Conservation (phyloP, 2,888 invertebrate species). For the Trachelus iudaicus region DNA sequence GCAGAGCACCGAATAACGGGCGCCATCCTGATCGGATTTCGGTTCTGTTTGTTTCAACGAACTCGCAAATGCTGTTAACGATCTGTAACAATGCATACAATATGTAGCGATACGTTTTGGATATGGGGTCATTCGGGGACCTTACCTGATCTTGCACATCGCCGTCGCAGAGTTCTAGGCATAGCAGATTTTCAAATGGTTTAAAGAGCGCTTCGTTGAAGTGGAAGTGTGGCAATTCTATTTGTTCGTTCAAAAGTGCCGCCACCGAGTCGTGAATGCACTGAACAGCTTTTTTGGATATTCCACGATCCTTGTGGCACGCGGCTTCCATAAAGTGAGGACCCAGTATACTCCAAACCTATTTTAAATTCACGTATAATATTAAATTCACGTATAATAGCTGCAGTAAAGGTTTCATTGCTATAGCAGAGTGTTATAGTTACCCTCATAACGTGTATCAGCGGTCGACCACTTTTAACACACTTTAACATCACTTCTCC, state of each 20-base stretch:
- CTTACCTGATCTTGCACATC: slow-evolving; percentile 81
- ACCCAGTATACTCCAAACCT: slow-evolving; percentile 89
- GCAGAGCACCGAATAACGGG: slow-evolving; percentile 91
- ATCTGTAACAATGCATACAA: slow-evolving; percentile 72
- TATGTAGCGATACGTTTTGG: background rate
- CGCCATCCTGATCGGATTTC: slow-evolving; percentile 97
- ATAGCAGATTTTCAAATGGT: slow-evolving; percentile 94
- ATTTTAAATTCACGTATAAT: background rate
- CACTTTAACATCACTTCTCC: slow-evolving; percentile 91
- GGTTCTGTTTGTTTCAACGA: slow-evolving; percentile 92
- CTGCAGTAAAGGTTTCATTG: background rate
- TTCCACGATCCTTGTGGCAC: slow-evolving; percentile 87
- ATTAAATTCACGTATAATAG: background rate
- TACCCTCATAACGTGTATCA: slow-evolving; percentile 89
- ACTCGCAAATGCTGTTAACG: slow-evolving; percentile 94
- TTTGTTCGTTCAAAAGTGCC: slow-evolving; percentile 85
- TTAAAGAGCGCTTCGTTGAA: slow-evolving; percentile 95
- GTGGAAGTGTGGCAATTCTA: slow-evolving; percentile 92
- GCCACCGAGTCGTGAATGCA: slow-evolving; percentile 94
- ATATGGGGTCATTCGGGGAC: background rate
- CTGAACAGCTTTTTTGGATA: slow-evolving; percentile 91
- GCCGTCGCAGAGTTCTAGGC: slow-evolving; percentile 91
- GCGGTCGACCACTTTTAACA: slow-evolving; percentile 85
- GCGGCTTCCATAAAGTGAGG: slow-evolving; percentile 96
- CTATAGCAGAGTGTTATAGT: background rate